Evolutionary conservation across 2,888 invertebrate species (phyloP), one percentile per base, ranked within the genome.

Genomic region (Pristionchus exspectatus): DNA sequence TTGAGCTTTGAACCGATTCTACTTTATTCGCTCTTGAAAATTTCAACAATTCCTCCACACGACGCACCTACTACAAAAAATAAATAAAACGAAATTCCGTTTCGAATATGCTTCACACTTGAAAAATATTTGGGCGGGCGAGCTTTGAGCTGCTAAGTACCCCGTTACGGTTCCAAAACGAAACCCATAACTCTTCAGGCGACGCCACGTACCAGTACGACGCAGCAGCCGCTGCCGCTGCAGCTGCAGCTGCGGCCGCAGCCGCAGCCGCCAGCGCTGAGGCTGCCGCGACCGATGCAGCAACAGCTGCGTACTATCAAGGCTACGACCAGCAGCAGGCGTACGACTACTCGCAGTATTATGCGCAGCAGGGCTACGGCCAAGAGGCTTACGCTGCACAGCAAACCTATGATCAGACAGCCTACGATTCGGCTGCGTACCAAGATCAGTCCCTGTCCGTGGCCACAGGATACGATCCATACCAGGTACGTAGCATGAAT

Each of bases 291-390:
- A 33, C 56, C 33, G 85, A 33, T 21, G 38, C 63, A 18, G 85
- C 18, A 21, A 21, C 56, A 9, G 50, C n/a, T 59, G 59, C 50
- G 1, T 84, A 84, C 84, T 84, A 86, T n/a, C 86, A 86, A 24
- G 59, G 33, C 14, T 87, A 87, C 87, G 72, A 72, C 2, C 69
- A 38, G 30, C 77, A 77, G 44, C 77, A 77, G 44, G 7, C 24
- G 24, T 87, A 87, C 21, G 87, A 72, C 87, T 87, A 87, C 72
- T 87, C 87, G 3, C 69, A 87, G 33, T 87, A 87, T 54, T 87
- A 87, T 16, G 84, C 27, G 54, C n/a, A 30, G 24, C 54, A 87
- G 72, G 54, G 54, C 4, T 87, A 87, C 87, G 87, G 12, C 54
- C 87, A 72, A 21, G 63, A 66, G 9, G 66, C 21, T 5, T 86